Percentiles rank a stretch among this genome's conserved stretches.
These are phyloP conservation scores for Brachyptera risi DNA, from an alignment of 2,888 invertebrate genomes.

Conservation along the genomic window DNA sequence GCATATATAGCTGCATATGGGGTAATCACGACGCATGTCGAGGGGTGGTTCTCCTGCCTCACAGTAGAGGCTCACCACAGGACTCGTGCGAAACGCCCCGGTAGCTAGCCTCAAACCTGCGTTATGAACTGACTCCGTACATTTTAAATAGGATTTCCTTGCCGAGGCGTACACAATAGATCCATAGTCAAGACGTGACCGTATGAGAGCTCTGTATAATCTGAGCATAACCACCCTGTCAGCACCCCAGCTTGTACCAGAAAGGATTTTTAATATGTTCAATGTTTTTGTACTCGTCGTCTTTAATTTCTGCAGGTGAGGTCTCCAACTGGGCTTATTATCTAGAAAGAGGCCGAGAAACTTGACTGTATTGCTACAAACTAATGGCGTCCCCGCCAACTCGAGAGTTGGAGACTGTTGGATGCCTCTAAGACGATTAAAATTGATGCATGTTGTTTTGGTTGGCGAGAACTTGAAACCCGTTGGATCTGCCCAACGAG, in stretches of 20 bases:
- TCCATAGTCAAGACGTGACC: slow-evolving; percentile 3
- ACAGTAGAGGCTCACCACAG: background rate
- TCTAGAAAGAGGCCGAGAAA: background rate
- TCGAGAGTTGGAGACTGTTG: background rate
- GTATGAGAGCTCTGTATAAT: background rate
- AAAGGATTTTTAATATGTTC: background rate
- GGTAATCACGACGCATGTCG: background rate
- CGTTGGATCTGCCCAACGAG: background rate
- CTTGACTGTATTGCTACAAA: background rate
- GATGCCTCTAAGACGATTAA: background rate
- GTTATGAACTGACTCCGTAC: background rate
- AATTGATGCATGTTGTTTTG: slow-evolving; percentile 1
- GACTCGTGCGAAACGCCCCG: slow-evolving; percentile 16
- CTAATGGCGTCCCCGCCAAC: background rate
- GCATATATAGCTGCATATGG: background rate
- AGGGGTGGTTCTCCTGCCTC: background rate
- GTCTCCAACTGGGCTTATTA: background rate
- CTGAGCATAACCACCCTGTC: too few relatives aligned
- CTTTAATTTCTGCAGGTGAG: background rate
- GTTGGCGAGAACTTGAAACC: background rate
- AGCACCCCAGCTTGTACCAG: too few relatives aligned
- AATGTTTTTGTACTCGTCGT: background rate
- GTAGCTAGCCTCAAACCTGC: background rate
- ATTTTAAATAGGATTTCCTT: background rate
- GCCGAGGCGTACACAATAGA: background rate